Evolutionary conservation across 1,140 invertebrate species (phyloP), one percentile per base, ranked within the genome.

Genomic region (Pseudomyrmex flavicornis): DNA sequence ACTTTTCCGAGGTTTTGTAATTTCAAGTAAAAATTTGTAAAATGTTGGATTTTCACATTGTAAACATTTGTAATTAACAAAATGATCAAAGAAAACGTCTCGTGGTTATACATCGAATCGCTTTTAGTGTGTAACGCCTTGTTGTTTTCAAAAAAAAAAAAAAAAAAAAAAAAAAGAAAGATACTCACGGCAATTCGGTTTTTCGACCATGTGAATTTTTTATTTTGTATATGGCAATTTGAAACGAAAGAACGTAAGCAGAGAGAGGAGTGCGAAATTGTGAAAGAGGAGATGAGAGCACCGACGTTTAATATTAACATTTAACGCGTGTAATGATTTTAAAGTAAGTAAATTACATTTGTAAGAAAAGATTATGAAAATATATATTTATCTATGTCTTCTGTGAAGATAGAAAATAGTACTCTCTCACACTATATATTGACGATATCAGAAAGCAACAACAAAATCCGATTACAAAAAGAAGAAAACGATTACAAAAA

Each of bases 331-430:
- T 93, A 94, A 94, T 93, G 90, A 93, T 93, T 93, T 93, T 90
- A 93, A 93, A 93, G 80, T 94, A 94, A 93, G 93, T 92, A 90
- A 94, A 93, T 93, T 94, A 94, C 93, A 94, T 94, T 94, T 93
- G 93, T 94, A 94, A 94, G 93, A 88, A 94, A 94, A 94, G 93
- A 95, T 94, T 94, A 94, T 94, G 91, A 94, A 94, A 95, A 94
- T 94, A 95, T 95, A 94, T 95, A 94, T 94, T 95, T 95, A 94
- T 94, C 94, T 94, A 94, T 95, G 94, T 95, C 95, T 95, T 95
- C 95, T 95, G 94, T 95, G 95, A 95, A 95, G 95, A 95, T 95
- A 93, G 92, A 93, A 94, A 94, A 94, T 94, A 94, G 93, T 94
- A 94, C 92, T 93, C 93, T 94, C 92, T 94, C 92, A 94, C 93